Percentiles rank a stretch among this genome's conserved stretches.
phyloP scores from a whole-genome alignment of 2,888 invertebrate genomes.

The Drosophila kokeensis region DNA sequence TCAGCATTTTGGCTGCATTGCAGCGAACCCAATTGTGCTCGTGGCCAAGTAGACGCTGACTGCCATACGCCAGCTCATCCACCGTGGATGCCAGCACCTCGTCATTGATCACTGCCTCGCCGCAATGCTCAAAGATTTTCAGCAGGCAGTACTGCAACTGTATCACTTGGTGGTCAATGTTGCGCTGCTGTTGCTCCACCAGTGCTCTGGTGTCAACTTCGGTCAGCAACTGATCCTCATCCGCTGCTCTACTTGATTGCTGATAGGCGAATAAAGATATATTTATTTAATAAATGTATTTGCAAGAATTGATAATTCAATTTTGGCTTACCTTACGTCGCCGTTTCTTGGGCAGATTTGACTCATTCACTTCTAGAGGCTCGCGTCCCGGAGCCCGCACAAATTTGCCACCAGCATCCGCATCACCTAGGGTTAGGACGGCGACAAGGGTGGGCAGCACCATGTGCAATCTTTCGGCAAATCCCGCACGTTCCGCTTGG shows the following conservation, averaged over 20 bases:
- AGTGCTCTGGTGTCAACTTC: slow-evolving; percentile 66
- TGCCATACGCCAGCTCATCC: slow-evolving; percentile 88
- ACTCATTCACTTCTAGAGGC: slow-evolving; percentile 23
- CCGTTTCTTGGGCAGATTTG: slow-evolving; percentile 21
- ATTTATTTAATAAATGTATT: not conserved
- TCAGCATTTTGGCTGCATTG: slow-evolving; percentile 91
- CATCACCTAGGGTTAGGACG: slow-evolving; percentile 86
- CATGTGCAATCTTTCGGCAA: slow-evolving; percentile 88
- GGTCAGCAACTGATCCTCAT: slow-evolving; percentile 38
- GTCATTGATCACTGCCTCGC: slow-evolving; percentile 86
- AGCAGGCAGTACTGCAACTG: slow-evolving; percentile 90
- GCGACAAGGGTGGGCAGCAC: slow-evolving; percentile 87
- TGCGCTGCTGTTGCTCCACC: slow-evolving; percentile 87
- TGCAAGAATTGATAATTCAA: not conserved
- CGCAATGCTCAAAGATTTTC: slow-evolving; percentile 89
- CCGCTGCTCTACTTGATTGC: not conserved
- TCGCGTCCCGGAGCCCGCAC: slow-evolving; percentile 86
- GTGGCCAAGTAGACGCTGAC: slow-evolving; percentile 90
- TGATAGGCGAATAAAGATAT: not conserved
- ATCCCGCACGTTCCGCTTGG: slow-evolving; percentile 89
- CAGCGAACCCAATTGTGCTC: slow-evolving; percentile 95
- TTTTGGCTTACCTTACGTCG: slow-evolving; percentile 42
- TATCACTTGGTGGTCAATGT: slow-evolving; percentile 90
- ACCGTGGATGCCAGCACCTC: slow-evolving; percentile 79
- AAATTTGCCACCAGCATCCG: slow-evolving; percentile 87